phyloP scores from a whole-genome alignment of 2,113 vertebrate genomes.

The Hippocampus abdominalis region DNA sequence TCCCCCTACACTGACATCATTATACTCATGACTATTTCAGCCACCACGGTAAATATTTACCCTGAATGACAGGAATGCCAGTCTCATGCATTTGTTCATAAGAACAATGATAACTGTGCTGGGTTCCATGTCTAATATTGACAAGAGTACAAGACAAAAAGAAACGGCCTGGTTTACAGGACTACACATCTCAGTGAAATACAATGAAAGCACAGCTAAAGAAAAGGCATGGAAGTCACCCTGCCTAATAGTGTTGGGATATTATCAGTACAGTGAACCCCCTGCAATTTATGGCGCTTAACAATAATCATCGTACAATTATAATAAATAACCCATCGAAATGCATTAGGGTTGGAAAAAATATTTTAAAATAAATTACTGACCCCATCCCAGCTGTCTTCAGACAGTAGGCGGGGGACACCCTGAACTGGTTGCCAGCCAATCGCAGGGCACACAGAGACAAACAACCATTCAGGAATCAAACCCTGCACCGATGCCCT shows the following conservation, averaged over 20 bases:
- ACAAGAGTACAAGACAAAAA: neutral
- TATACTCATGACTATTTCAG: neutral
- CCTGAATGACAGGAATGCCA: neutral
- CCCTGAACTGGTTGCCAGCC: too few relatives aligned
- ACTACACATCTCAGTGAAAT: neutral
- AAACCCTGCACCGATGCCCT: too few relatives aligned
- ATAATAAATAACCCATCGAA: too few relatives aligned
- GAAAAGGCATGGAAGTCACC: neutral
- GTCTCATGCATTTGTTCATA: neutral
- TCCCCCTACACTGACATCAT: neutral
- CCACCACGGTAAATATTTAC: neutral
- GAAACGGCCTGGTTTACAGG: neutral
- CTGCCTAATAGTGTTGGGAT: neutral
- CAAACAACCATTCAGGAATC: too few relatives aligned
- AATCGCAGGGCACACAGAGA: too few relatives aligned
- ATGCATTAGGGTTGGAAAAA: too few relatives aligned
- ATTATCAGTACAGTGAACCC: neutral
- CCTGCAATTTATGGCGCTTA: too few relatives aligned
- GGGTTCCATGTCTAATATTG: conserved; percentile 9
- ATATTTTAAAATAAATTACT: too few relatives aligned
- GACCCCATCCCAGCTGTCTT: too few relatives aligned
- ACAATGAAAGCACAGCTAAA: neutral
- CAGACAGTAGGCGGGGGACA: too few relatives aligned
- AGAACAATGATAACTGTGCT: neutral
- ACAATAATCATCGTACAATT: too few relatives aligned